These are phyloP conservation scores for Sigmodon hispidus DNA, from an alignment of 2,113 vertebrate genomes.

Conservation along the genomic window DNA sequence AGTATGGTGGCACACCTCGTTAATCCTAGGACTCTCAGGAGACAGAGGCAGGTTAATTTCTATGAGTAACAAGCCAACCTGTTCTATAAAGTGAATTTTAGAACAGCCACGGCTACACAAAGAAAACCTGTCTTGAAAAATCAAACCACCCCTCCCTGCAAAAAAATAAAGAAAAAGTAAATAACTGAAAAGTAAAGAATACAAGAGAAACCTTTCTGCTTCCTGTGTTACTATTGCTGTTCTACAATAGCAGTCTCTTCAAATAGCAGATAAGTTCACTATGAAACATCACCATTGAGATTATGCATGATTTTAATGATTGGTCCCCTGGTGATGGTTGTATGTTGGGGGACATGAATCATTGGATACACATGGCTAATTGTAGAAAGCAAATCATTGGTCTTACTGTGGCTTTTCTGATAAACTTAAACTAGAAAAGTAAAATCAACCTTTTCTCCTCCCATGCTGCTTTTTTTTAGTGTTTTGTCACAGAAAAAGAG, in stretches of 20 bases:
- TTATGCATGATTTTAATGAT: background rate
- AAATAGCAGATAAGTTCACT: background rate
- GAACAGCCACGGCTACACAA: background rate
- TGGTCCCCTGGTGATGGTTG: too few relatives aligned
- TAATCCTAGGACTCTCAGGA: background rate
- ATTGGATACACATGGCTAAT: too few relatives aligned
- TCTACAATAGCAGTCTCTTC: background rate
- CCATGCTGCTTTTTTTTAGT: background rate
- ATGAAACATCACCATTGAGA: background rate
- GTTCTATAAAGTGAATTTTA: background rate
- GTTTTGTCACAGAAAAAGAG: background rate
- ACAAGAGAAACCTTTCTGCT: too few relatives aligned
- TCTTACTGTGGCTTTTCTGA: background rate
- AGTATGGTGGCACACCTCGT: background rate
- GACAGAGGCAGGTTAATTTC: background rate
- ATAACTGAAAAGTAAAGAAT: too few relatives aligned
- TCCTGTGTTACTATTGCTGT: background rate
- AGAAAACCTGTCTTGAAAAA: background rate
- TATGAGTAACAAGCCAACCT: background rate
- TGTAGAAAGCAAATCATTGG: background rate
- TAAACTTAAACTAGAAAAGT: background rate
- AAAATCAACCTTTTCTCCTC: background rate
- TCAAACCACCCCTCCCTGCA: too few relatives aligned
- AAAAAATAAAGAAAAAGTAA: too few relatives aligned
- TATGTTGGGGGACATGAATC: background rate